phyloP scores from a whole-genome alignment of 2,113 vertebrate species.

The Trogon melanurus region DNA sequence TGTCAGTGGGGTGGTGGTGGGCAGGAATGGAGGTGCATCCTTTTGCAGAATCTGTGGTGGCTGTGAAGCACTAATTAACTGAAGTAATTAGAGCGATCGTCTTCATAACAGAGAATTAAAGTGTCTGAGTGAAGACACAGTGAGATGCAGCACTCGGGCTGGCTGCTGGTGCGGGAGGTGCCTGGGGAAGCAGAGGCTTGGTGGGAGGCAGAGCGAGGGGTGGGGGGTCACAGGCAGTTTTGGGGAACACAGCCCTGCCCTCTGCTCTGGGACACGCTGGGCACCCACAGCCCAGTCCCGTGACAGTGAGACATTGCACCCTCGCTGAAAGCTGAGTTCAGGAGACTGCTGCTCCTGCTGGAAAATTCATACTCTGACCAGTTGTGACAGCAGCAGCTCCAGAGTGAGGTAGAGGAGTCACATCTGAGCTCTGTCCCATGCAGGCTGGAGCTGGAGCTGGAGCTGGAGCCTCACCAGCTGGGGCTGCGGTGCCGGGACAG shows the following conservation, averaged over 20 bases:
- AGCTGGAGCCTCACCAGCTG: not conserved
- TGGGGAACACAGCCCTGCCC: rapidly evolving
- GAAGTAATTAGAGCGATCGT: constrained; percentile 72
- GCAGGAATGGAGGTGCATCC: not conserved
- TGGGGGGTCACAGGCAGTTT: rapidly evolving
- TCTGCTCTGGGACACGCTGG: too few relatives aligned
- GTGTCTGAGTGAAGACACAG: constrained; percentile 10
- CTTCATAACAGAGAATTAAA: constrained; percentile 52
- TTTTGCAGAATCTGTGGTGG: not conserved
- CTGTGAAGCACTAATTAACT: constrained; percentile 66
- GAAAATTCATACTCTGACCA: not conserved
- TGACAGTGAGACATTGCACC: not conserved
- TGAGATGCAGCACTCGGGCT: not conserved
- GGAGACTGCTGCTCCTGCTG: not conserved
- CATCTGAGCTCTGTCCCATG: not conserved
- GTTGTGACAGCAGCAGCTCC: not conserved
- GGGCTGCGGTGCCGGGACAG: too few relatives aligned
- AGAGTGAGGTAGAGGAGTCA: not conserved
- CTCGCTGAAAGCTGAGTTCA: not conserved
- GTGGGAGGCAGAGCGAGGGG: rapidly evolving
- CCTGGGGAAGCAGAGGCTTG: not conserved
- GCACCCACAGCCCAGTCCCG: not conserved
- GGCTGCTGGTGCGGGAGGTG: not conserved
- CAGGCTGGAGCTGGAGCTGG: not conserved
- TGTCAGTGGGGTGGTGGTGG: not conserved